Conservation (phyloP, 2,797 vertebrate species). For the Coracias cyanogaster region DNA sequence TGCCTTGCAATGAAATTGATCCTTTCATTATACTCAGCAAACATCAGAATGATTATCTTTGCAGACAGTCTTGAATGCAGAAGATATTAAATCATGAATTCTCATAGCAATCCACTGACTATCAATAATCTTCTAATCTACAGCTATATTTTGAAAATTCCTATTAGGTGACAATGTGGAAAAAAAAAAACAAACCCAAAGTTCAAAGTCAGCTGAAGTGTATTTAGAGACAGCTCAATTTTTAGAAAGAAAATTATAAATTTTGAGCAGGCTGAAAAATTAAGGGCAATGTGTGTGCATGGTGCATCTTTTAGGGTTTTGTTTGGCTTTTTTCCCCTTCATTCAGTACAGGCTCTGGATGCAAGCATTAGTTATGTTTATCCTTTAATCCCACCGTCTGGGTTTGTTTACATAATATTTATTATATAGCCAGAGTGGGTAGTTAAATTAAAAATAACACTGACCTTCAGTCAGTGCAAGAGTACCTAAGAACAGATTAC, state of each 20-base stretch:
- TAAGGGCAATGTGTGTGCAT: not conserved
- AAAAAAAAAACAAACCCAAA: not conserved
- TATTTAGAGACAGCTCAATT: not conserved
- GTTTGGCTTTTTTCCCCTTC: not conserved
- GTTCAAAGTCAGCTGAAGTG: not conserved
- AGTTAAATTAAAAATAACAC: slow-evolving; percentile 47
- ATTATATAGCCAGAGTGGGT: not conserved
- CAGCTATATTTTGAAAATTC: not conserved
- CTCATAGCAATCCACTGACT: not conserved
- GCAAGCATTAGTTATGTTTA: slow-evolving; percentile 57
- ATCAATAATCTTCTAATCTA: not conserved
- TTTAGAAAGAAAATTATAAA: not conserved
- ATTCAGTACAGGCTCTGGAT: not conserved
- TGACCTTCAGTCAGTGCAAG: not conserved
- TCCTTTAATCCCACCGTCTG: slow-evolving; percentile 67
- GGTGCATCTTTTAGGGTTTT: not conserved
- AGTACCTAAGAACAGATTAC: not conserved
- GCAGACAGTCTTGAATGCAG: not conserved
- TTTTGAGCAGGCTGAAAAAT: not conserved
- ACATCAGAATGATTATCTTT: not conserved
- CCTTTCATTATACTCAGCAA: not conserved
- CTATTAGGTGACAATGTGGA: not conserved
- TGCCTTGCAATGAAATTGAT: not conserved
- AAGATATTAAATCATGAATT: not conserved
- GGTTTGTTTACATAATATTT: slow-evolving; percentile 52